phyloP scores from a whole-genome alignment of 2,113 vertebrate species.

The Chloropsis hardwickii region DNA sequence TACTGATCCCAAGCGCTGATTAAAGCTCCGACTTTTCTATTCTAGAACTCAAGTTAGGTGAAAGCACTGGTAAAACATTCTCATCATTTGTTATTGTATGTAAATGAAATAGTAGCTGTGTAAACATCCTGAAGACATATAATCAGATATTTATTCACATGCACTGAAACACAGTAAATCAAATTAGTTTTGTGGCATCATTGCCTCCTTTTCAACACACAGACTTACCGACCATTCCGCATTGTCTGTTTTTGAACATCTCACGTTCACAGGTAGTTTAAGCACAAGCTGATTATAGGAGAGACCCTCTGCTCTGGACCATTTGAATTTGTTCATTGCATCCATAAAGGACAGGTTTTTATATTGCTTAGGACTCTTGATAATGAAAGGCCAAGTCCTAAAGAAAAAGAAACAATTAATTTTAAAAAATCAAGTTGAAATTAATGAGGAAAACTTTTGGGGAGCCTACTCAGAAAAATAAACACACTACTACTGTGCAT shows the following conservation, averaged over 20 bases:
- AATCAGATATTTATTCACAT: not conserved
- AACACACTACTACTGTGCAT: not conserved
- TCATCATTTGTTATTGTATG: not conserved
- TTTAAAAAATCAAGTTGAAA: not conserved
- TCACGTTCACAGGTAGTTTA: constrained; percentile 80
- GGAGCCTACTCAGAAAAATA: not conserved
- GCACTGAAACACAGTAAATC: not conserved
- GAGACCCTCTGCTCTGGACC: constrained; percentile 79
- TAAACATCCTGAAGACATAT: not conserved
- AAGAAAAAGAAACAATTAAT: not conserved
- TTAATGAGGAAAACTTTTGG: not conserved
- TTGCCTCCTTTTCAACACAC: not conserved
- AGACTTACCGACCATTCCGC: constrained; percentile 85
- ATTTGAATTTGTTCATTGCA: constrained; percentile 88
- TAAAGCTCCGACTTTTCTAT: not conserved
- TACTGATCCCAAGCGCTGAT: not conserved
- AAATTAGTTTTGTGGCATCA: not conserved
- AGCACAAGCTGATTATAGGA: constrained; percentile 84
- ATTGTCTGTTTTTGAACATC: constrained; percentile 83
- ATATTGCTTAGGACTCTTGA: constrained; percentile 88
- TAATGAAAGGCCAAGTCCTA: constrained; percentile 87
- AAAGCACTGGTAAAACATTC: not conserved
- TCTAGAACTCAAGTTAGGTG: not conserved
- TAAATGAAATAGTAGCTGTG: not conserved
- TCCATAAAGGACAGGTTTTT: constrained; percentile 87